These are phyloP conservation scores for Embiotoca jacksoni DNA, from an alignment of 2,113 vertebrate species.

Conservation along the genomic window DNA sequence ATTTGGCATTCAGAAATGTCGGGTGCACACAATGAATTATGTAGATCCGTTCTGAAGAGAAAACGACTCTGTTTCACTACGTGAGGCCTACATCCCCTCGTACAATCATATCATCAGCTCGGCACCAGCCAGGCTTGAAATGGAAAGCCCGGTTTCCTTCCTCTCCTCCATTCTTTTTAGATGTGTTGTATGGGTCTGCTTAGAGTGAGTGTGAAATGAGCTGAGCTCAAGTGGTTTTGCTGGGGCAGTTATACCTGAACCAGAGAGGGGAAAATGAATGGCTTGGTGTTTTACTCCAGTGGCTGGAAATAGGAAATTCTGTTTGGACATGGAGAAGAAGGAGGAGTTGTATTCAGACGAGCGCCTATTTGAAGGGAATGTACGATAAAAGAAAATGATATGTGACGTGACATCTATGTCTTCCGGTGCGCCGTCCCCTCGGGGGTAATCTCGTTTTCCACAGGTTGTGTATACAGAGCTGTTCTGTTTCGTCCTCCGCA, in stretches of 20 bases:
- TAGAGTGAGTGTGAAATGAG: slow-evolving; percentile 66
- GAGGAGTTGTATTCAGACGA: slow-evolving; percentile 41
- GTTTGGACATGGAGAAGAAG: slow-evolving; percentile 32
- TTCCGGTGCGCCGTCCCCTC: not conserved
- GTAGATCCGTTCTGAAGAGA: slow-evolving; percentile 14
- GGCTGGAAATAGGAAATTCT: slow-evolving; percentile 41
- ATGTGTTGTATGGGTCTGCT: slow-evolving; percentile 57
- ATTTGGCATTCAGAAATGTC: slow-evolving; percentile 27
- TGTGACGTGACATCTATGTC: not conserved
- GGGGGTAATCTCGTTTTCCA: no score
- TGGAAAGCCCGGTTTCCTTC: slow-evolving; percentile 51
- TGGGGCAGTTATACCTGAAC: slow-evolving; percentile 41
- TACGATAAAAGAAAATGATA: slow-evolving; percentile 32
- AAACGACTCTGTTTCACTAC: slow-evolving; percentile 28
- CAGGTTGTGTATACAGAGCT: no score
- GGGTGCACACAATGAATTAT: slow-evolving; percentile 40
- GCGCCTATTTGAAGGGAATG: slow-evolving; percentile 28
- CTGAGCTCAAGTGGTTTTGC: slow-evolving; percentile 59
- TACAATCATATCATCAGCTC: slow-evolving; percentile 59
- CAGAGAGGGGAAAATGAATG: slow-evolving; percentile 51
- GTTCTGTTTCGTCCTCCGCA: no score
- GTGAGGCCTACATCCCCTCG: slow-evolving; percentile 46
- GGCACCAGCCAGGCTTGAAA: slow-evolving; percentile 69
- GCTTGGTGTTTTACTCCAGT: slow-evolving; percentile 45
- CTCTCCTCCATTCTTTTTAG: slow-evolving; percentile 56